A percentile compares a stretch with the other conserved stretches of the same genome.
Evolutionary conservation across 2,888 invertebrate species (phyloP).

Genomic region (Ctena decussata): DNA sequence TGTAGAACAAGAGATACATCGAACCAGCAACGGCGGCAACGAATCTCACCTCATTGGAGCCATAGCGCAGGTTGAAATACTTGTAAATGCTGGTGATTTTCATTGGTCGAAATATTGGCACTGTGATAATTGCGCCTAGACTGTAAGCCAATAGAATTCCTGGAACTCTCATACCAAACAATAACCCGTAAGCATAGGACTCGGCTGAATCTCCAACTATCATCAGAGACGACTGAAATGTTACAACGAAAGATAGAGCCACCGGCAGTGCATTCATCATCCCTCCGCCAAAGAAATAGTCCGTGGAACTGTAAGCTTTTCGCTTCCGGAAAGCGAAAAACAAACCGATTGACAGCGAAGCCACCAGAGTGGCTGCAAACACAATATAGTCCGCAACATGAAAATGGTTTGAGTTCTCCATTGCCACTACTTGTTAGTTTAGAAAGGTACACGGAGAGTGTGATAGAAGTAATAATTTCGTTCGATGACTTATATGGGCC

Average conservation of each 20-base stretch:
- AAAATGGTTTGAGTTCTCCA: background rate
- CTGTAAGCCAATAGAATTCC: background rate
- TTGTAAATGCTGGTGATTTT: conserved; percentile 41
- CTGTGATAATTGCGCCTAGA: background rate
- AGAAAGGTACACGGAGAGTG: no score
- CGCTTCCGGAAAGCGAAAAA: conserved; percentile 38
- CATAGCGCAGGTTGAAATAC: conserved; percentile 29
- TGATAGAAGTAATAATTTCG: no score
- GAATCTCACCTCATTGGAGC: conserved; percentile 32
- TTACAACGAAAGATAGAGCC: conserved; percentile 29
- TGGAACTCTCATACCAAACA: background rate
- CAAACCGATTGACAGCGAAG: conserved; percentile 43
- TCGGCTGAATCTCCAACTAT: conserved; percentile 36
- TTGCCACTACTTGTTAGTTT: no score
- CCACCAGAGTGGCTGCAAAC: conserved; percentile 18
- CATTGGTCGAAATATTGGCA: conserved; percentile 5
- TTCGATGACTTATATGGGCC: no score
- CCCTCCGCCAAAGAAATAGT: conserved; percentile 39
- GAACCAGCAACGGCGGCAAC: conserved; percentile 17
- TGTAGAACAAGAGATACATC: conserved; percentile 24
- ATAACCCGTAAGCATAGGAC: conserved; percentile 25
- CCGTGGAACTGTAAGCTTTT: background rate
- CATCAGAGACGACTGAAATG: conserved; percentile 35
- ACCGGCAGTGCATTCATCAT: conserved; percentile 19
- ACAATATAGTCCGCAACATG: conserved; percentile 29